Conservation (phyloP, 1,140 invertebrate genomes). For the Apis florea region DNA sequence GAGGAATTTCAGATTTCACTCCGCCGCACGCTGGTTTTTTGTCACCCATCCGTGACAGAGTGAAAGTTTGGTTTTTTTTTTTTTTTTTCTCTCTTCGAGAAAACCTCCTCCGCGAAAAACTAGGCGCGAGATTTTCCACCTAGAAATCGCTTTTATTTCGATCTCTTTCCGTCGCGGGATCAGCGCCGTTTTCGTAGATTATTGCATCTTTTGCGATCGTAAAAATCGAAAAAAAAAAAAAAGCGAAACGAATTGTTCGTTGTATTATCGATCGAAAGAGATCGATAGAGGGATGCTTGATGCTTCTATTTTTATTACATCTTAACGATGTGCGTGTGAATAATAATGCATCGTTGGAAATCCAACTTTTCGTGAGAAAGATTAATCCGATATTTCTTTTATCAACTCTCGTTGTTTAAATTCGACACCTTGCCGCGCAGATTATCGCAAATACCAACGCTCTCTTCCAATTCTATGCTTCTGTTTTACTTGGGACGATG, state of each 20-base stretch:
- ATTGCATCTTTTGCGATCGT: background rate
- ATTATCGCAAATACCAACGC: too few relatives aligned
- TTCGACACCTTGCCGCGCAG: too few relatives aligned
- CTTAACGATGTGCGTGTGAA: too few relatives aligned
- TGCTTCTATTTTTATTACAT: too few relatives aligned
- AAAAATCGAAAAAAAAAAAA: slow-evolving; percentile 1
- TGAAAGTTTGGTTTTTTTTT: slow-evolving; percentile 34
- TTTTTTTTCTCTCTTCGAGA: background rate
- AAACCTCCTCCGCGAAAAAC: slow-evolving; percentile 22
- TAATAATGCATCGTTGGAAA: too few relatives aligned
- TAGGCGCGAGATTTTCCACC: background rate
- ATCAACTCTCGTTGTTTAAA: too few relatives aligned
- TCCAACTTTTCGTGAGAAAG: too few relatives aligned
- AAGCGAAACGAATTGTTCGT: too few relatives aligned
- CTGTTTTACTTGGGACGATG: slow-evolving; percentile 29
- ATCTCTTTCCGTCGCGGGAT: background rate
- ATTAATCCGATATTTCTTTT: too few relatives aligned
- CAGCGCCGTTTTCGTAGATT: background rate
- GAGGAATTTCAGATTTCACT: slow-evolving; percentile 25
- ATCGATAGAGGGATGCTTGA: too few relatives aligned
- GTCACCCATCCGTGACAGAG: slow-evolving; percentile 19
- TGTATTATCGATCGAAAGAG: too few relatives aligned
- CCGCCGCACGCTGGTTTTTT: slow-evolving; percentile 6
- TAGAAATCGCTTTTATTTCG: slow-evolving; percentile 18
- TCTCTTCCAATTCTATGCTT: slow-evolving; percentile 29